A percentile compares a stretch with the other conserved stretches of the same genome.
These are phyloP conservation scores for Oceanodroma leucorhoa DNA, from an alignment of 2,797 vertebrate species.

Conservation along the genomic window DNA sequence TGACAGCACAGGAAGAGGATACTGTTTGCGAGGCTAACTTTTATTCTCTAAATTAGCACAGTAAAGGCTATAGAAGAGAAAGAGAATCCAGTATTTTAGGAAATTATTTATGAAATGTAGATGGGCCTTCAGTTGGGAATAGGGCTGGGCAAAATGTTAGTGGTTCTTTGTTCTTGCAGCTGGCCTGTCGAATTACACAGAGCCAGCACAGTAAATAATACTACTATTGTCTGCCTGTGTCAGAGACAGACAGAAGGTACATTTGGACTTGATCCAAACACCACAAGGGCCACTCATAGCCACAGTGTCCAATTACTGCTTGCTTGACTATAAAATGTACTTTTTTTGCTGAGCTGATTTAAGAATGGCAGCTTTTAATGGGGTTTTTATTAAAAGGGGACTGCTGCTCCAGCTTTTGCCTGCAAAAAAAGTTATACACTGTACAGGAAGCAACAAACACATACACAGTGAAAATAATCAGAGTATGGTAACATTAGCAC, in stretches of 20 bases:
- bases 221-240: conserved; percentile 80
- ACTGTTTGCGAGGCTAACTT: not conserved
- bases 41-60: conserved; percentile 33
- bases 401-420: conserved; percentile 30
- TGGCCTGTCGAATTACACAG: conserved; percentile 79
- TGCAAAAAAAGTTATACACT: conserved; percentile 54
- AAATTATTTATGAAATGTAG: conserved; percentile 78
- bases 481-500: conserved; percentile 31
- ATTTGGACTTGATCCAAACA: conserved; percentile 80
- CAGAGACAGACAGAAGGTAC: conserved; percentile 85
- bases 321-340: conserved; percentile 78
- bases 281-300: conserved; percentile 81
- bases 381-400: conserved; percentile 60
- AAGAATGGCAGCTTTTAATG: conserved; percentile 77
- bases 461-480: conserved; percentile 7
- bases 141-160: conserved; percentile 76
- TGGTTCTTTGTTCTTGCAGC: conserved; percentile 80
- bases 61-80: not conserved
- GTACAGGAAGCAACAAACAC: conserved; percentile 46
- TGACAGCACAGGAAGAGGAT: not conserved
- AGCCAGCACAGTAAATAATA: conserved; percentile 82
- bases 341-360: conserved; percentile 75
- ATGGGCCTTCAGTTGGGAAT: conserved; percentile 69
- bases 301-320: conserved; percentile 84
- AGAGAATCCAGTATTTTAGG: conserved; percentile 59